A percentile compares a stretch with the other conserved stretches of the same genome.
Evolutionary conservation across 1,140 invertebrate genomes (phyloP).

Genomic region (Teleogryllus occipitalis): DNA sequence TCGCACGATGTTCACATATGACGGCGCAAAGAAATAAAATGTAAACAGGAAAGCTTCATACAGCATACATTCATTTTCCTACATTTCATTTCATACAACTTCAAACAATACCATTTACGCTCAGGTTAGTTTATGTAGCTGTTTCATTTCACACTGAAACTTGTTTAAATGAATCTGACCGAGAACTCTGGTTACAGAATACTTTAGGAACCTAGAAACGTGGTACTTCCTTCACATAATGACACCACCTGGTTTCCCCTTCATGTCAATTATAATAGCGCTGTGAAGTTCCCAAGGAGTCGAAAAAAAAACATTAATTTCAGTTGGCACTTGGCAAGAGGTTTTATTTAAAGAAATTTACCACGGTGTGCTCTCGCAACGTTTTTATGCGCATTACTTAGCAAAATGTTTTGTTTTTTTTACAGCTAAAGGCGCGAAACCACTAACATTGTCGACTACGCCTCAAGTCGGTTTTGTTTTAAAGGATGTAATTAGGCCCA

Average conservation of each 20-base stretch:
- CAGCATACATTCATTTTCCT: no score
- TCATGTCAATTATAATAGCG: background rate
- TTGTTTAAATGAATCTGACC: no score
- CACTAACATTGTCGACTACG: background rate
- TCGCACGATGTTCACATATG: no score
- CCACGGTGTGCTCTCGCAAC: background rate
- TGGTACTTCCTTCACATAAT: background rate
- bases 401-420: background rate
- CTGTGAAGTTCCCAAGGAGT: background rate
- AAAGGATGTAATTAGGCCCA: background rate
- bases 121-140: no score
- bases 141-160: no score
- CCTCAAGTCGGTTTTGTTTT: background rate
- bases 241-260: background rate
- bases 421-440: background rate
- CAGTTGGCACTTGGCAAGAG: background rate
- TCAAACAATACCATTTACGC: no score
- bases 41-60: no score
- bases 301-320: background rate
- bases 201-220: no score
- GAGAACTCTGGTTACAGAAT: no score
- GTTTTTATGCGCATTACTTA: background rate
- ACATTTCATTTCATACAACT: no score
- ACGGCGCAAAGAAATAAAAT: no score
- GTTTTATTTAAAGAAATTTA: background rate